Percentiles rank a stretch among this genome's conserved stretches.
These are phyloP conservation scores for Trissolcus japonicus DNA, from an alignment of 2,888 invertebrate species.

Conservation along the genomic window DNA sequence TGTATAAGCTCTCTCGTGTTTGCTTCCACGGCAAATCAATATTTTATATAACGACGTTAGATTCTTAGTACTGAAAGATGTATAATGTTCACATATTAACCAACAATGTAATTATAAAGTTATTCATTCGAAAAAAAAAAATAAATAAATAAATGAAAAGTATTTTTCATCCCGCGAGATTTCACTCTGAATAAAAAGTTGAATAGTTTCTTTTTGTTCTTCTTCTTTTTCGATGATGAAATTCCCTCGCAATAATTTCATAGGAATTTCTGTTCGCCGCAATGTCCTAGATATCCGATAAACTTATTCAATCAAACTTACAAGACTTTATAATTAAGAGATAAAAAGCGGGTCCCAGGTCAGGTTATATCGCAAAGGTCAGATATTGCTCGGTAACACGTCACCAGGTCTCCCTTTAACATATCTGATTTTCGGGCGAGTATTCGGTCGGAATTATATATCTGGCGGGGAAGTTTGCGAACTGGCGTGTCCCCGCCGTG, in stretches of 20 bases:
- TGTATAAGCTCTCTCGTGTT: conserved; percentile 1
- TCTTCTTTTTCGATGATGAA: too few relatives aligned
- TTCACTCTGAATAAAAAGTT: too few relatives aligned
- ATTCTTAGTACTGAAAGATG: conserved; percentile 24
- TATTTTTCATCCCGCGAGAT: too few relatives aligned
- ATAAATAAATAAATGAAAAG: too few relatives aligned
- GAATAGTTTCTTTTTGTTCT: too few relatives aligned
- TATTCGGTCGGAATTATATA: conserved; percentile 37
- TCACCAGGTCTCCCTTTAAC: conserved; percentile 29
- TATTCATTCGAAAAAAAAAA: too few relatives aligned
- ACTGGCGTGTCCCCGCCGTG: conserved; percentile 38
- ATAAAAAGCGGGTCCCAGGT: not conserved
- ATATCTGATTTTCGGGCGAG: conserved; percentile 34
- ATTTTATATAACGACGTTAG: conserved; percentile 24
- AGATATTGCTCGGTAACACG: conserved; percentile 8
- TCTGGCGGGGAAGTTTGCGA: conserved; percentile 45
- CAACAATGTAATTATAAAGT: not conserved
- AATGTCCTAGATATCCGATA: not conserved
- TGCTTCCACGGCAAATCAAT: conserved; percentile 26
- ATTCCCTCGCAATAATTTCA: too few relatives aligned
- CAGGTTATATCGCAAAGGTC: conserved; percentile 7
- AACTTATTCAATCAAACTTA: conserved; percentile 3
- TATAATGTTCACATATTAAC: conserved; percentile 4
- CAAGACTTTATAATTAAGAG: not conserved
- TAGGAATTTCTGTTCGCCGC: too few relatives aligned